Base-by-base conservation (phyloP, 2,113 vertebrate genomes). In the Leucoraja erinaceus region DNA sequence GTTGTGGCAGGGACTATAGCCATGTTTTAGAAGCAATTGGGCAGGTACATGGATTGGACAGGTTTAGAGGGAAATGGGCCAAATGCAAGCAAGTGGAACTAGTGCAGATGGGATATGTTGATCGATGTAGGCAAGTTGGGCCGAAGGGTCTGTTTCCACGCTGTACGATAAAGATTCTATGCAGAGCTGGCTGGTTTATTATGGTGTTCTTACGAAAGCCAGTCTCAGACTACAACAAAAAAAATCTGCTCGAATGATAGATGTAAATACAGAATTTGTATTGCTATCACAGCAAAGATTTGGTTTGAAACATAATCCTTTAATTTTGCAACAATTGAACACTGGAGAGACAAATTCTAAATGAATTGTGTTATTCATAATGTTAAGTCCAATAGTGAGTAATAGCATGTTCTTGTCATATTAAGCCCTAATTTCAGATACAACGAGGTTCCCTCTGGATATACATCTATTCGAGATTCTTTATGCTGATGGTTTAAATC, bases 341-440 rank as follows among this genome's bases (percentile, higher is more conserved):
- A 5, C 10, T 88, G 38, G 12, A 61, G 33, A 31, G 75, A 14
- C 33, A 10, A 88, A n/a, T 88, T 31, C n/a, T 88, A 31, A 63
- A 88, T 31, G 31, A 88, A n/a, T 86, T 6, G 56, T 22, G 25
- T 88, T 66, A 88, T 88, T 88, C 59, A 63, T 88, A 63, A 59
- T 88, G 59, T 54, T 83, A 25, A 56, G 2, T 88, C 12, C 16
- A 88, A 63, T 7, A 12, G n/a, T 88, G 59, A 18, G 59, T 16
- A 88, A 31, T 5, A 63, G 59, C 25, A 66, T 88, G 59, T 63
- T n/a, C 59, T 61, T 88, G 83, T 63, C 83, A 88, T 33, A 8
- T 18, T 63, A 63, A 18, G 59, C 83, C 59, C n/a, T 86, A 86
- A 88, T 88, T 63, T 88, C 63, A 88, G 59, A 88, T 61, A 63